These are phyloP conservation scores for Nomada ruficornis DNA, from an alignment of 2,888 invertebrate genomes.

Conservation along the genomic window DNA sequence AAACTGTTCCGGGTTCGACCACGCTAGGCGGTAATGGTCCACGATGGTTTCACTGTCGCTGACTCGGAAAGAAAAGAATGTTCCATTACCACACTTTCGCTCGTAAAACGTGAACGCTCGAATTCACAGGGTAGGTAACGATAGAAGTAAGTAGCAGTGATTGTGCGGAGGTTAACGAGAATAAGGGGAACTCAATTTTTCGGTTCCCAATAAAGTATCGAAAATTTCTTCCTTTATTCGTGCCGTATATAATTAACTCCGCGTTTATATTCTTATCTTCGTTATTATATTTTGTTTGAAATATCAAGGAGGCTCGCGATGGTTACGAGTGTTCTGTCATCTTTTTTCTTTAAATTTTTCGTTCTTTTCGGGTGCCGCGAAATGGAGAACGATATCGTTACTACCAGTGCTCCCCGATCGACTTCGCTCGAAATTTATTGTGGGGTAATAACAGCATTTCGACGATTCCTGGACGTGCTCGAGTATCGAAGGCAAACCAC, in stretches of 20 bases:
- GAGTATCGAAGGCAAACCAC: slow-evolving; percentile 7
- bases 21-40: neutral
- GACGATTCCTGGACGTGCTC: slow-evolving; percentile 31
- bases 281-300: no score
- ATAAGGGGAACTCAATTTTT: slow-evolving; percentile 36
- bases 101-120: slow-evolving; percentile 55
- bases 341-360: neutral
- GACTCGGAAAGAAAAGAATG: slow-evolving; percentile 48
- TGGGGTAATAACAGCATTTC: slow-evolving; percentile 64
- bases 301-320: neutral
- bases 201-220: slow-evolving; percentile 2
- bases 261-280: no score
- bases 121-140: slow-evolving; percentile 51
- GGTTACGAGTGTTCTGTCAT: neutral
- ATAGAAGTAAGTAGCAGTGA: slow-evolving; percentile 51
- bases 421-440: slow-evolving; percentile 62
- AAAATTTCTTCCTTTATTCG: neutral
- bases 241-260: no score
- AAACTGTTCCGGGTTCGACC: neutral
- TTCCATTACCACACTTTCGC: slow-evolving; percentile 54
- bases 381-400: slow-evolving; percentile 15
- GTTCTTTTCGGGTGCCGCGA: neutral
- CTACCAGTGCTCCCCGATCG: slow-evolving; percentile 31
- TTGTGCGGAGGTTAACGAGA: slow-evolving; percentile 57
- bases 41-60: slow-evolving; percentile 24